phyloP scores from a whole-genome alignment of 2,888 invertebrate species.

The Troides oblongomaculatus region DNA sequence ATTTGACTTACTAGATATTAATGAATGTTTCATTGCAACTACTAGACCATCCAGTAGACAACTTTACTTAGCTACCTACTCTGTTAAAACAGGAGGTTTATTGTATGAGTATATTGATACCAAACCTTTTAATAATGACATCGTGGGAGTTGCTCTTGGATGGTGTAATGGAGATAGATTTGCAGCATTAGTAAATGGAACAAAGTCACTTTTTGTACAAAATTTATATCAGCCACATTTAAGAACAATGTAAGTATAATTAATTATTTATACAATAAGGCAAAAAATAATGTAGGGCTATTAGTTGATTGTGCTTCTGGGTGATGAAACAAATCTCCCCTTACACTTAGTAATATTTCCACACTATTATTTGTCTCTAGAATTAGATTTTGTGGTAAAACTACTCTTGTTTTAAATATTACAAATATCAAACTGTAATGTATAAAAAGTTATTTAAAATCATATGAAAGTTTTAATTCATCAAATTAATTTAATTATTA shows the following conservation, averaged over 20 bases:
- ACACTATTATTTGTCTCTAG: too few species aligned
- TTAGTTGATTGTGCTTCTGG: too few species aligned
- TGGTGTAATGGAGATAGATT: conserved; percentile 59
- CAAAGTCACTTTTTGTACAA: conserved; percentile 58
- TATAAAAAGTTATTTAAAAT: not conserved
- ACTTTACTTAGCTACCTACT: conserved; percentile 49
- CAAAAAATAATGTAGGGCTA: too few species aligned
- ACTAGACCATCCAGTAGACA: conserved; percentile 29
- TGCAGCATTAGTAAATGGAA: conserved; percentile 67
- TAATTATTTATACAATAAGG: not conserved
- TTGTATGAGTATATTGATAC: conserved; percentile 45
- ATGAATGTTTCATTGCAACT: conserved; percentile 61
- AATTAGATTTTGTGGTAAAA: too few species aligned
- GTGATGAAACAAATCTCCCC: too few species aligned
- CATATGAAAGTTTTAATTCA: not conserved
- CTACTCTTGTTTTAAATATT: not conserved
- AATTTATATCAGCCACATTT: conserved; percentile 58
- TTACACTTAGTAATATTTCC: too few species aligned
- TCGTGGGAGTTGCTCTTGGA: conserved; percentile 63
- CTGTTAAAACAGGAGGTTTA: conserved; percentile 53
- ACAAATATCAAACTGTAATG: not conserved
- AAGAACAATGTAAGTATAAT: conserved; percentile 48
- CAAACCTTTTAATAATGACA: conserved; percentile 39
- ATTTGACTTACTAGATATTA: conserved; percentile 61
- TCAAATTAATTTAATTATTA: not conserved